Evolutionary conservation across 2,797 vertebrate genomes (phyloP).

Genomic region (Cetoscarus ocellatus): DNA sequence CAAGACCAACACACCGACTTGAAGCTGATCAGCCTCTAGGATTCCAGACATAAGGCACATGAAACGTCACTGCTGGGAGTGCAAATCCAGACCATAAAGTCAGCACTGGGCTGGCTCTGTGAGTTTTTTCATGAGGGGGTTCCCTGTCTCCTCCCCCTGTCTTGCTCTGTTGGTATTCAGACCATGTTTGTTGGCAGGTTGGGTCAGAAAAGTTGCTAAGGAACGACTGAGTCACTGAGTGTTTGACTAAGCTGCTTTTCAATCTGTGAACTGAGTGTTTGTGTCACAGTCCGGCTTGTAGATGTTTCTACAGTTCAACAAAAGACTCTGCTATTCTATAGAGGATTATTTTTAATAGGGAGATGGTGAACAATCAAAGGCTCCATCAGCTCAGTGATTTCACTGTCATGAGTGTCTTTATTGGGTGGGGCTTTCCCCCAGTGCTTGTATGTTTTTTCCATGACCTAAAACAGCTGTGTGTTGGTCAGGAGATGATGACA

Average conservation of each 20-base stretch:
- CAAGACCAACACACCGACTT: neutral
- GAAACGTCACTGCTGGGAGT: slow-evolving; percentile 20
- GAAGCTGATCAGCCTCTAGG: slow-evolving; percentile 21
- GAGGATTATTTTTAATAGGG: neutral
- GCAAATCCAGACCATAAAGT: slow-evolving; percentile 37
- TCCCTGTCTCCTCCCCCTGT: slow-evolving; percentile 26
- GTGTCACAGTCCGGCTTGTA: slow-evolving; percentile 24
- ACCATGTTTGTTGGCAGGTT: slow-evolving; percentile 55
- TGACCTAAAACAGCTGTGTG: slow-evolving; percentile 2
- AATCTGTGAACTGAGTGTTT: slow-evolving; percentile 26
- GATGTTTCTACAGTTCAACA: neutral
- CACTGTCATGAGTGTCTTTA: neutral
- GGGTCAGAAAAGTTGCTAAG: slow-evolving; percentile 69
- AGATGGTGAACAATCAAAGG: neutral
- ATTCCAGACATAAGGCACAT: slow-evolving; percentile 4
- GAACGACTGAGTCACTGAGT: slow-evolving; percentile 78
- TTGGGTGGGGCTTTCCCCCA: neutral
- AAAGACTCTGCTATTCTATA: neutral
- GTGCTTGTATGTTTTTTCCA: neutral
- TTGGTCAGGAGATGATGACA: slow-evolving; percentile 8
- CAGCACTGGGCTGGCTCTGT: slow-evolving; percentile 21
- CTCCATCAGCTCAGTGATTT: too few relatives aligned
- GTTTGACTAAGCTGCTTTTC: slow-evolving; percentile 48
- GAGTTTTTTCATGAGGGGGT: slow-evolving; percentile 27
- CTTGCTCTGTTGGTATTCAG: slow-evolving; percentile 45